Evolutionary conservation across 2,797 vertebrate species (phyloP).

Genomic region (Coranthus polyacanthus): DNA sequence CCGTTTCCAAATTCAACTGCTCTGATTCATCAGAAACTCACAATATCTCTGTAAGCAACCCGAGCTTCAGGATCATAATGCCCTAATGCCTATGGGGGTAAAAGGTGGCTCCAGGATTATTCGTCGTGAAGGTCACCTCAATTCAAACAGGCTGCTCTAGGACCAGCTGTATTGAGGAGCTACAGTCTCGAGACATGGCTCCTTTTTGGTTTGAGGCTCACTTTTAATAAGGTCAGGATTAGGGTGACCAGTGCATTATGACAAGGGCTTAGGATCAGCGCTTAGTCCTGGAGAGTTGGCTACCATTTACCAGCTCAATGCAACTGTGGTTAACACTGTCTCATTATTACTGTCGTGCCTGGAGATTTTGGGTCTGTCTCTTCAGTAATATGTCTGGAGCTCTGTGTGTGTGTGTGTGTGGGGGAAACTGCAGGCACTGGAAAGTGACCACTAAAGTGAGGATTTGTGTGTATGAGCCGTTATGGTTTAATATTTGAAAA

Average conservation of each 20-base stretch:
- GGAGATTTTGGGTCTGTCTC: constrained; percentile 47
- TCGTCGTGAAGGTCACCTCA: constrained; percentile 40
- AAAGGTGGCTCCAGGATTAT: constrained; percentile 63
- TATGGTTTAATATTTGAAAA: constrained; percentile 57
- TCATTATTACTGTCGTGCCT: constrained; percentile 50
- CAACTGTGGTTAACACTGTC: constrained; percentile 63
- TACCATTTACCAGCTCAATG: constrained; percentile 62
- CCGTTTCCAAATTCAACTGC: too few species aligned
- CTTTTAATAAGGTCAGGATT: constrained; percentile 74
- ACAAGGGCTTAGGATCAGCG: constrained; percentile 59
- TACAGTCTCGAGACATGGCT: constrained; percentile 42
- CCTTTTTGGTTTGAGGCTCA: constrained; percentile 59
- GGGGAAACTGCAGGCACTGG: constrained; percentile 7
- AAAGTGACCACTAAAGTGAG: constrained; percentile 46
- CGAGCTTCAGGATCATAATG: constrained; percentile 24
- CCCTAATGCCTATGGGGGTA: constrained; percentile 34
- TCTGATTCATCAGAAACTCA: neutral
- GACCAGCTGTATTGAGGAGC: constrained; percentile 19
- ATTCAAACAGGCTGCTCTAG: constrained; percentile 17
- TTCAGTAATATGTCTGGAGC: constrained; percentile 41
- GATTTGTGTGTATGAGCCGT: constrained; percentile 47
- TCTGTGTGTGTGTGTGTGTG: neutral
- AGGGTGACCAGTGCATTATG: constrained; percentile 64
- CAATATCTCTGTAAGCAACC: neutral
- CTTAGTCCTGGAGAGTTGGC: constrained; percentile 57